Evolutionary conservation across 2,797 vertebrate genomes (phyloP).

Genomic region (Orestias chungarensis): DNA sequence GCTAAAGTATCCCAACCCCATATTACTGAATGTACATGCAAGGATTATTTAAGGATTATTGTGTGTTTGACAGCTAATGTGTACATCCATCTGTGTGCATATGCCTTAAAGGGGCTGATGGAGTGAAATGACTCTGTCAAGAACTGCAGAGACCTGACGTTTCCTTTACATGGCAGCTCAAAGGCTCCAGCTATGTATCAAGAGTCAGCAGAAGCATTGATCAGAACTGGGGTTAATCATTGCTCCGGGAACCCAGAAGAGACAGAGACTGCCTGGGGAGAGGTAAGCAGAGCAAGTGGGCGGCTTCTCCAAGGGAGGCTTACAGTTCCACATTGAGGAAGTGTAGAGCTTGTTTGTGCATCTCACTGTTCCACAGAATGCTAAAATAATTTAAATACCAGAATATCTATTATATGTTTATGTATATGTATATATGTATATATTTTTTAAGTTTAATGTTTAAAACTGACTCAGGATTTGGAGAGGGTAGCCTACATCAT

Average conservation of each 20-base stretch:
- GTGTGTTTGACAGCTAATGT: slow-evolving; percentile 28
- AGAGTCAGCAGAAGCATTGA: slow-evolving; percentile 85
- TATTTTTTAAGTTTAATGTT: no score
- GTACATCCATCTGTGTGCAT: slow-evolving; percentile 20
- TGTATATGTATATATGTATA: no score
- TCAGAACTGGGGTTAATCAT: slow-evolving; percentile 84
- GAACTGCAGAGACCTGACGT: slow-evolving; percentile 73
- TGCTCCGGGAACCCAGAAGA: slow-evolving; percentile 75
- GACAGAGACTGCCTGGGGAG: slow-evolving; percentile 70
- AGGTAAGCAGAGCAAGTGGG: slow-evolving; percentile 70
- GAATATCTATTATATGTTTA: no score
- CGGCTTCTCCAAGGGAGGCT: slow-evolving; percentile 67
- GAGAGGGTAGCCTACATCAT: no score
- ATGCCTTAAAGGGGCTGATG: slow-evolving; percentile 53
- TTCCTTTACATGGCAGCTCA: slow-evolving; percentile 87
- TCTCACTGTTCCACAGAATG: slow-evolving; percentile 26
- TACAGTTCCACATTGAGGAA: slow-evolving; percentile 56
- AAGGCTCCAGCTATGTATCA: slow-evolving; percentile 82
- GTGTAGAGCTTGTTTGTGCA: slow-evolving; percentile 47
- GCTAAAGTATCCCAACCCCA: not conserved
- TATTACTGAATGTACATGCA: not conserved
- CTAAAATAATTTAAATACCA: not conserved
- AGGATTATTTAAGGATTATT: not conserved
- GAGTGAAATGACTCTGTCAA: slow-evolving; percentile 77
- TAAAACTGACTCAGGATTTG: no score